These are phyloP conservation scores for Margaritifera margaritifera DNA, from an alignment of 2,888 invertebrate genomes.

Conservation along the genomic window DNA sequence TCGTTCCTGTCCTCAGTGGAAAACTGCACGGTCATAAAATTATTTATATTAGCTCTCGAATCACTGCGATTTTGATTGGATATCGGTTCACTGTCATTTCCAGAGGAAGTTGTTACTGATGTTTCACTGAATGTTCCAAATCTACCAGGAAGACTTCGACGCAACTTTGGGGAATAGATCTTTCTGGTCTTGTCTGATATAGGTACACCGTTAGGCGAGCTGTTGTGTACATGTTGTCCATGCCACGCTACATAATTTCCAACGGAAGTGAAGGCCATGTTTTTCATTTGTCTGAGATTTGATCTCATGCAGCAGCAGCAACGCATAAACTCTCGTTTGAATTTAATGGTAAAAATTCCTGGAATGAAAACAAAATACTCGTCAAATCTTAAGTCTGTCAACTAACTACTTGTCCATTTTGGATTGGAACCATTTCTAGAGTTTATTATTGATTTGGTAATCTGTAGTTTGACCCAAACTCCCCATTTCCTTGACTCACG, in stretches of 20 bases:
- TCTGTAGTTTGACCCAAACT: constrained; percentile 40
- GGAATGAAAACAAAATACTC: constrained; percentile 30
- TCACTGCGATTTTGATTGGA: constrained; percentile 9
- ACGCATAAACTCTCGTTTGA: constrained; percentile 61
- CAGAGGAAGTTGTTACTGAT: neutral
- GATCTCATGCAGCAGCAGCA: constrained; percentile 59
- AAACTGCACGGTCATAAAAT: constrained; percentile 33
- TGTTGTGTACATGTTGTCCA: neutral
- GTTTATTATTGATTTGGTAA: constrained; percentile 20
- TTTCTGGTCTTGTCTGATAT: neutral
- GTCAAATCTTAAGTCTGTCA: too few species aligned
- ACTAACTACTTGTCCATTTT: too few species aligned
- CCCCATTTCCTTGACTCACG: constrained; percentile 49
- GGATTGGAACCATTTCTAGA: neutral
- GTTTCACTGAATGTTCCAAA: too few species aligned
- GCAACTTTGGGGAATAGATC: neutral
- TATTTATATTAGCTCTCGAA: constrained; percentile 41
- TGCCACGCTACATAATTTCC: too few species aligned
- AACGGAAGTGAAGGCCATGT: constrained; percentile 7
- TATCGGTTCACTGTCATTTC: neutral
- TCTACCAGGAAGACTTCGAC: constrained; percentile 1
- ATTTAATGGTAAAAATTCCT: constrained; percentile 67
- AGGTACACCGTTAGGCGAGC: neutral
- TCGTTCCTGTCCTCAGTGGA: constrained; percentile 7
- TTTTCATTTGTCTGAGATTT: constrained; percentile 31